Evolutionary conservation across 2,797 vertebrate genomes (phyloP).

Genomic region (Spizella passerina): DNA sequence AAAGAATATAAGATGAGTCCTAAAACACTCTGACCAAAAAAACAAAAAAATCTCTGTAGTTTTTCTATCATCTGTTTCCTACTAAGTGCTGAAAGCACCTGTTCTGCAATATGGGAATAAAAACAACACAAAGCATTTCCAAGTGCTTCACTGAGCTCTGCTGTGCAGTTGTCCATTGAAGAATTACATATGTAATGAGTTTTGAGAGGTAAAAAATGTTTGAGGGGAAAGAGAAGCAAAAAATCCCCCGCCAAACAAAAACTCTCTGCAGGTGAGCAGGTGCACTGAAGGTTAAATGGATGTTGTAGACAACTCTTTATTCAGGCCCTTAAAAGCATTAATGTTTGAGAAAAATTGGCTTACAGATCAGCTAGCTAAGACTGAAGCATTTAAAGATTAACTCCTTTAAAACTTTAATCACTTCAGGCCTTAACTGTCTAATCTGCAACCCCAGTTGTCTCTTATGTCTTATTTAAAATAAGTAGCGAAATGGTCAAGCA

Average conservation of each 20-base stretch:
- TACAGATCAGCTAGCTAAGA: constrained; percentile 32
- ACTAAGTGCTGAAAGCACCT: neutral
- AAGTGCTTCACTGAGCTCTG: neutral
- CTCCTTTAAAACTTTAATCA: constrained; percentile 36
- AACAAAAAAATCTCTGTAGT: neutral
- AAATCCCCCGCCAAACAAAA: neutral
- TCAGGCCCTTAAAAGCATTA: neutral
- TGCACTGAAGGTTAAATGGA: neutral
- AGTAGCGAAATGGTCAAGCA: neutral
- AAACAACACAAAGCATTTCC: neutral
- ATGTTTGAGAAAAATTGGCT: constrained; percentile 21
- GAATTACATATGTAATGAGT: neutral
- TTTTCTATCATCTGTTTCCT: neutral
- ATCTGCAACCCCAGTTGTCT: neutral
- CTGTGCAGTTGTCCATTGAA: neutral
- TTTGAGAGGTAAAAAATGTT: neutral
- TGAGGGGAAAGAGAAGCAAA: neutral
- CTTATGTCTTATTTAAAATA: neutral
- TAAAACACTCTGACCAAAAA: neutral
- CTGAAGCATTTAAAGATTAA: constrained; percentile 36
- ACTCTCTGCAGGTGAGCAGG: neutral
- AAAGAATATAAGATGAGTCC: neutral
- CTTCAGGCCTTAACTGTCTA: neutral
- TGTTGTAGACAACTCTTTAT: neutral
- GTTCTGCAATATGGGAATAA: neutral